Evolutionary conservation across 2,888 invertebrate species (phyloP).

Genomic region (Cheilosia pagana): DNA sequence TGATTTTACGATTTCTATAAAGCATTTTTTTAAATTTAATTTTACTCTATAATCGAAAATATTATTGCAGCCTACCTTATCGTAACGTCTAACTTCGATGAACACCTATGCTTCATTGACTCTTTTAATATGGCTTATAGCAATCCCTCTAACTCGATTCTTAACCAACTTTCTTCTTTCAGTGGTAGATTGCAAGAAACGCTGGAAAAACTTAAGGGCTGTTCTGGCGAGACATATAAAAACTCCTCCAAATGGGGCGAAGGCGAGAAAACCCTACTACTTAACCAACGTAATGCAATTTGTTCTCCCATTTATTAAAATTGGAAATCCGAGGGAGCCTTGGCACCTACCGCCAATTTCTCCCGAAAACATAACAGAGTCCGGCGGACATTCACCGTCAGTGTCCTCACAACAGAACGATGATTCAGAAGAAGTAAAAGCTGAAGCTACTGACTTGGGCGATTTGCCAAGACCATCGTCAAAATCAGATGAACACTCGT

Average conservation of each 20-base stretch:
- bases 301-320: conserved; percentile 4
- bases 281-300: conserved; percentile 10
- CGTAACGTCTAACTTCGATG: too few relatives aligned
- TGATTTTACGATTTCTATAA: too few relatives aligned
- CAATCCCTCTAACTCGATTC: too few relatives aligned
- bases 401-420: neutral
- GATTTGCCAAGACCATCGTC: neutral
- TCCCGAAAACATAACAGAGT: neutral
- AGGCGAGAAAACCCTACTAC: neutral
- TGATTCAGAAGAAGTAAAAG: neutral
- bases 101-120: too few relatives aligned
- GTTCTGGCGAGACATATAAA: conserved; percentile 1
- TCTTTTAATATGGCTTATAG: too few relatives aligned
- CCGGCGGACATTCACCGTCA: neutral
- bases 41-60: too few relatives aligned
- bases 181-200: neutral
- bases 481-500: neutral
- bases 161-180: neutral
- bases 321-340: neutral
- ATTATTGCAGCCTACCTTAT: too few relatives aligned
- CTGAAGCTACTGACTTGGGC: neutral
- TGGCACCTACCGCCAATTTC: neutral
- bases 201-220: conserved; percentile 3
- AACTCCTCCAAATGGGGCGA: neutral
- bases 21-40: too few relatives aligned